Base-by-base conservation (phyloP, 2,113 vertebrate species). In the Tupaia chinensis region DNA sequence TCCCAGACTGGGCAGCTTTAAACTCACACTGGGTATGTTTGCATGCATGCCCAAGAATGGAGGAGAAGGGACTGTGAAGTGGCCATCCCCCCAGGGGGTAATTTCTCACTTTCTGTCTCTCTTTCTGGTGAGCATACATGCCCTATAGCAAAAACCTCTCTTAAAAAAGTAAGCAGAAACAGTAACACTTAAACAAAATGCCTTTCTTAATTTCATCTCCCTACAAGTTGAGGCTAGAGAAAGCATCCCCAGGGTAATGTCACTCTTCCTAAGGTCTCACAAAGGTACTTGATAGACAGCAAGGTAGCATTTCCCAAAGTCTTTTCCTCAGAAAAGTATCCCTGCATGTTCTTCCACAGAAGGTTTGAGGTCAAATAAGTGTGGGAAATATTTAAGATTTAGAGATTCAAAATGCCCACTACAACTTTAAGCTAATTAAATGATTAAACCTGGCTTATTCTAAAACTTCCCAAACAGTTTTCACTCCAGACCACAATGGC, bases 401-500 rank as follows among this genome's bases (percentile, higher is more conserved):
- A 73, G 29, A 88, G 84, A 81, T 58, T 81, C 29, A 88, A 56
- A 66, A 81, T 34, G 22, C 13, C 34, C 44, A 81, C 5, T 27
- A 29, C 20, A 16, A 56, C 12, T 34, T 56, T 65, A 65, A 87
- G 77, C 25, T 65, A 83, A 16, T 89, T 9, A 23, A 60, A 63
- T 79, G 23, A 78, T 70, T 73, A 54, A 87, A 87, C 16, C 65
- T 93, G 69, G 79, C 22, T 87, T 93, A 81, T n/a, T 29, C 27
- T 29, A 19, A 80, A 63, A 87, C 65, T 73, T 93, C 76, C 61
- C 65, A 63, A 80, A 81, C 34, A 65, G 23, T 65, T 65, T 72
- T 7, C 80, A 80, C 27, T 65, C 8, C 14, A 63, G 34, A 63
- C 72, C 27, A 32, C 20, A 54, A 32, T 3, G 74, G 44, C 15